phyloP scores from a whole-genome alignment of 2,113 vertebrate genomes.

The Calyptomena viridis region DNA sequence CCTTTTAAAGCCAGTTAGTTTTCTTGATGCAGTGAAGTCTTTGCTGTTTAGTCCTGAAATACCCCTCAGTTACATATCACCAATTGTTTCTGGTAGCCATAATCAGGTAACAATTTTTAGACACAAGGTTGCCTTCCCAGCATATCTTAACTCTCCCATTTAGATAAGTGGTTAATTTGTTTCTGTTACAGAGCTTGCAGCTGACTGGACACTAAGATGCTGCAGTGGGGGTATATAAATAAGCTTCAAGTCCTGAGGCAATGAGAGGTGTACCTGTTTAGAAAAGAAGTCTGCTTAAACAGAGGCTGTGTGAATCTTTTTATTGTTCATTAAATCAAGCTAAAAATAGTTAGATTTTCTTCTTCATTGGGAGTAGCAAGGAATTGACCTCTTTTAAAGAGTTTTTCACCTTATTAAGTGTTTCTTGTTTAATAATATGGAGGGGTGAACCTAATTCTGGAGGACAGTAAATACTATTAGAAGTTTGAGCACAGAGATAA shows the following conservation, averaged over 20 bases:
- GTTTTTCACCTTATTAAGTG: not conserved
- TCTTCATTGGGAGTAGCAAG: not conserved
- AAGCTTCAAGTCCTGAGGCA: not conserved
- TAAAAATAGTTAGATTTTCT: not conserved
- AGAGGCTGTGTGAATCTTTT: not conserved
- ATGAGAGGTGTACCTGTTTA: not conserved
- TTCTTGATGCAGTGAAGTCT: not conserved
- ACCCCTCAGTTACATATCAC: not conserved
- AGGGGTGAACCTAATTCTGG: not conserved
- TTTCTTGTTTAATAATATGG: not conserved
- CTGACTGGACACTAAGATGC: not conserved
- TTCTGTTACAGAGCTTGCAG: not conserved
- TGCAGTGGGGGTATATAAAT: not conserved
- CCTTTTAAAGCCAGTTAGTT: not conserved
- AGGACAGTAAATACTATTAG: not conserved
- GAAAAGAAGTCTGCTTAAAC: not conserved
- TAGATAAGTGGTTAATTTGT: not conserved
- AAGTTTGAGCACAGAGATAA: not conserved
- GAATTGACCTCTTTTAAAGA: not conserved
- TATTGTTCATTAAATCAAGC: not conserved
- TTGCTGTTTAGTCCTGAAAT: not conserved
- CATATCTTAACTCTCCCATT: not conserved
- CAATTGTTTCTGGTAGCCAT: not conserved
- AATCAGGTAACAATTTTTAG: not conserved
- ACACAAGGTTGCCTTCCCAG: not conserved